A percentile compares a stretch with the other conserved stretches of the same genome.
Evolutionary conservation across 2,113 vertebrate genomes (phyloP).

Genomic region (Rissa tridactyla): DNA sequence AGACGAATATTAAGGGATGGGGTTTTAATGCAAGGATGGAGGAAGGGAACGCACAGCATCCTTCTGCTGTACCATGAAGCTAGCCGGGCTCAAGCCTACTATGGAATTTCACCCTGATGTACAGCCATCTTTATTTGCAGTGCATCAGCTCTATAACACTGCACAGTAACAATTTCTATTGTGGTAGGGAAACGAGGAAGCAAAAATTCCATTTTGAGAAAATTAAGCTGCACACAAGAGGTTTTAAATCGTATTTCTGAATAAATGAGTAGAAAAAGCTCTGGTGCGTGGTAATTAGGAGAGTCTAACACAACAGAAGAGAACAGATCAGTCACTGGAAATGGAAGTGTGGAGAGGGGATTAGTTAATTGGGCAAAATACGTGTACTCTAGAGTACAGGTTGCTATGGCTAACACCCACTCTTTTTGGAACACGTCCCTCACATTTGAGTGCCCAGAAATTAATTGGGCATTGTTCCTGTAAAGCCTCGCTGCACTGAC

Average conservation of each 20-base stretch:
- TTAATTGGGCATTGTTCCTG: rapidly evolving
- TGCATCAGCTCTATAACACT: neutral
- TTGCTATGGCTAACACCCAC: neutral
- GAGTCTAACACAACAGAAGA: neutral
- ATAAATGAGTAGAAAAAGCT: neutral
- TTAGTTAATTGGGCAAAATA: neutral
- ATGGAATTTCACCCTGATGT: neutral
- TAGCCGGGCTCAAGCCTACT: neutral
- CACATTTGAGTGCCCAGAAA: neutral
- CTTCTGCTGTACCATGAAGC: neutral
- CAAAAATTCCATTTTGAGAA: neutral
- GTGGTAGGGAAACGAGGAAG: neutral
- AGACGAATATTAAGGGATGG: neutral
- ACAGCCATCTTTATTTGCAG: neutral
- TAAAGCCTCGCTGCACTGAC: neutral
- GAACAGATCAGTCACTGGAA: neutral
- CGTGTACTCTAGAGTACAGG: neutral
- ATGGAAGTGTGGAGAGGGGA: neutral
- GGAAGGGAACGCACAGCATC: neutral
- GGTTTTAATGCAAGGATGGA: neutral
- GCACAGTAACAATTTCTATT: neutral
- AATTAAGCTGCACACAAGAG: neutral
- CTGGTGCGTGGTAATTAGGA: neutral
- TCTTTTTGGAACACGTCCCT: neutral
- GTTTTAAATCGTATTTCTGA: neutral